Conservation (phyloP, 2,113 vertebrate genomes). For the Tinamus guttatus region DNA sequence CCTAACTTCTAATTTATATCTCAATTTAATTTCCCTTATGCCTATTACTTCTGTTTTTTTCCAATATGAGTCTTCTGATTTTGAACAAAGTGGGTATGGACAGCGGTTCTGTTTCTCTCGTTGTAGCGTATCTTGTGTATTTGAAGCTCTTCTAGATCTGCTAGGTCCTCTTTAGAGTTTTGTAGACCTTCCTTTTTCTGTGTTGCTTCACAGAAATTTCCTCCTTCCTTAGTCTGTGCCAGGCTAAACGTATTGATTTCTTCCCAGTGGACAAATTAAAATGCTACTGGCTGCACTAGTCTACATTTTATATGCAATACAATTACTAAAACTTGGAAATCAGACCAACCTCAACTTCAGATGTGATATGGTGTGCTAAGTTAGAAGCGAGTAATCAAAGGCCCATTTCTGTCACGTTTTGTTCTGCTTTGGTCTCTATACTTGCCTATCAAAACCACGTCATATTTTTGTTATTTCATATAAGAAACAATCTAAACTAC, state of each 20-base stretch:
- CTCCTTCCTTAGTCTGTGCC: background rate
- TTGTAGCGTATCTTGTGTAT: background rate
- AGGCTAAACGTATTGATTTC: background rate
- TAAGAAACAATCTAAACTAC: background rate
- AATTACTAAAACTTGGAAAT: slow-evolving; percentile 9
- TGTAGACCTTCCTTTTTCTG: background rate
- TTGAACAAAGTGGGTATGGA: background rate
- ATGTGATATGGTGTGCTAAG: background rate
- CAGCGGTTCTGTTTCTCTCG: background rate
- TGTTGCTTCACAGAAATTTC: background rate
- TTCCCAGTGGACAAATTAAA: background rate
- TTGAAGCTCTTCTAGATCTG: background rate
- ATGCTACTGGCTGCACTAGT: background rate
- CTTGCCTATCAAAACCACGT: slow-evolving; percentile 2
- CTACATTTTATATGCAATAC: background rate
- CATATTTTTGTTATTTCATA: background rate
- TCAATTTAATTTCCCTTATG: background rate
- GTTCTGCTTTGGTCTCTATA: background rate
- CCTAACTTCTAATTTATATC: background rate
- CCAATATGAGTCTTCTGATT: background rate
- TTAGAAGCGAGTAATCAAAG: background rate
- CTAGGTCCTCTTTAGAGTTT: background rate
- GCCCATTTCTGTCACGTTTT: background rate
- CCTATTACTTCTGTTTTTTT: background rate
- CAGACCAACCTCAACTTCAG: background rate